Evolutionary conservation across 2,797 vertebrate genomes (phyloP).

Genomic region (Spea hammondii): DNA sequence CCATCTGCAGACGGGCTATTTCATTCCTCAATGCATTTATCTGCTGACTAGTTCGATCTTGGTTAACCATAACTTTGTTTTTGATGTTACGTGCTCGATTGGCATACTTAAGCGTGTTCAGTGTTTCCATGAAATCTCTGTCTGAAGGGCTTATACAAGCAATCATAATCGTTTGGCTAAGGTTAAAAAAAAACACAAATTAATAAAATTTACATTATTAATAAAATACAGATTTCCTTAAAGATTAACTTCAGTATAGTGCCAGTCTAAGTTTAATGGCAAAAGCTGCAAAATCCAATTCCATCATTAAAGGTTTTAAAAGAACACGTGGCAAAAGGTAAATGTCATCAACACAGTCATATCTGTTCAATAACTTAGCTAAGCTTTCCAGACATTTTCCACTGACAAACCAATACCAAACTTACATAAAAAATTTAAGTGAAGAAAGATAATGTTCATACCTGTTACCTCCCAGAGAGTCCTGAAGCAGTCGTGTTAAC

Average conservation of each 20-base stretch:
- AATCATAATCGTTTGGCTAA: slow-evolving; percentile 96
- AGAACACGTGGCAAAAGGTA: too few relatives aligned
- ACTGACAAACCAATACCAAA: too few relatives aligned
- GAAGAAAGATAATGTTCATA: slow-evolving; percentile 57
- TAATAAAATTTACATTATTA: not conserved
- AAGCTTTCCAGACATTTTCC: not conserved
- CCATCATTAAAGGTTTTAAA: too few relatives aligned
- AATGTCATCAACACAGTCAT: not conserved
- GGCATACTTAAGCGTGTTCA: slow-evolving; percentile 93
- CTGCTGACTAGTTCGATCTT: slow-evolving; percentile 93
- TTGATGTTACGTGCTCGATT: slow-evolving; percentile 97
- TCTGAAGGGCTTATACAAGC: slow-evolving; percentile 96
- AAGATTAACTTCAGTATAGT: too few relatives aligned
- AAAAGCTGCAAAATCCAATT: too few relatives aligned
- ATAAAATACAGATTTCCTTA: too few relatives aligned
- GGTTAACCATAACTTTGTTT: slow-evolving; percentile 96
- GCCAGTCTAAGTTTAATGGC: too few relatives aligned
- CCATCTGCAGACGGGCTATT: slow-evolving; percentile 93
- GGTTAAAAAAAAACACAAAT: slow-evolving; percentile 32
- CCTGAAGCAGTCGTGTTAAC: slow-evolving; percentile 90
- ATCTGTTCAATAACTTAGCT: not conserved
- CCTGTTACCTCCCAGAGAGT: slow-evolving; percentile 97
- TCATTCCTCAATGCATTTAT: slow-evolving; percentile 89
- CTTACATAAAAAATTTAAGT: not conserved
- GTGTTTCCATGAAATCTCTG: slow-evolving; percentile 96